Percentiles rank a stretch among this genome's conserved stretches.
Evolutionary conservation across 2,888 invertebrate genomes (phyloP).

Genomic region (Diachrysia chrysitis): DNA sequence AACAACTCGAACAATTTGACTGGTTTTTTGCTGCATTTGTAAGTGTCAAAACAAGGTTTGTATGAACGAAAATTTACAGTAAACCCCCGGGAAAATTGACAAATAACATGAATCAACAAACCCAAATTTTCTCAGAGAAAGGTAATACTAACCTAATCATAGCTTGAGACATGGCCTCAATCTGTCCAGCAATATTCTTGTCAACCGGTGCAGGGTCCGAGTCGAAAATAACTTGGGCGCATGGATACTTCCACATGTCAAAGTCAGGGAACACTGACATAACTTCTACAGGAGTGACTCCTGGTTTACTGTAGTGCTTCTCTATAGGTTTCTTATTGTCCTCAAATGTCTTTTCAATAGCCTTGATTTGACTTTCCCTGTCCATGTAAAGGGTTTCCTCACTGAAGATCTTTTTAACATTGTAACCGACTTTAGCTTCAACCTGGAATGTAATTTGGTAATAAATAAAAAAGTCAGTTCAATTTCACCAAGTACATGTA

Average conservation of each 20-base stretch:
- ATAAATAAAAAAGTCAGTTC: no score
- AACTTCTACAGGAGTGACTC: constrained; percentile 96
- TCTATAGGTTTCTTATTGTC: constrained; percentile 95
- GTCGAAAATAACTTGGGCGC: constrained; percentile 99
- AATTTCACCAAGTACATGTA: no score
- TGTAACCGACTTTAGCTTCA: constrained; percentile 99
- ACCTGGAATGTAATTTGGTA: constrained; percentile 84
- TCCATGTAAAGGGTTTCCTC: constrained; percentile 98
- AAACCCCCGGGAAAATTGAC: no score
- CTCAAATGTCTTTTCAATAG: constrained; percentile 99
- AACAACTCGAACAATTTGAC: no score
- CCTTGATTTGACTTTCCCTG: constrained; percentile 98
- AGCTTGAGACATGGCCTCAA: constrained; percentile 99
- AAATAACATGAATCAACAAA: no score
- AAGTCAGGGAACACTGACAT: constrained; percentile 98
- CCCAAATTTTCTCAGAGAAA: no score
- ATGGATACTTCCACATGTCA: constrained; percentile 99
- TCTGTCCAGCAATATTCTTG: constrained; percentile 95
- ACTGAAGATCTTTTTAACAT: constrained; percentile 97
- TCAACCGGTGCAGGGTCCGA: constrained; percentile 98
- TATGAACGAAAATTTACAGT: no score
- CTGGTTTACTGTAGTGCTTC: constrained; percentile 98
- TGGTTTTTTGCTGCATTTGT: no score
- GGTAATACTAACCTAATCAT: constrained; percentile 94
- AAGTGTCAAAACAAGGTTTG: no score